Conservation (phyloP, 1,140 invertebrate species). For the Plutomurus gul region DNA sequence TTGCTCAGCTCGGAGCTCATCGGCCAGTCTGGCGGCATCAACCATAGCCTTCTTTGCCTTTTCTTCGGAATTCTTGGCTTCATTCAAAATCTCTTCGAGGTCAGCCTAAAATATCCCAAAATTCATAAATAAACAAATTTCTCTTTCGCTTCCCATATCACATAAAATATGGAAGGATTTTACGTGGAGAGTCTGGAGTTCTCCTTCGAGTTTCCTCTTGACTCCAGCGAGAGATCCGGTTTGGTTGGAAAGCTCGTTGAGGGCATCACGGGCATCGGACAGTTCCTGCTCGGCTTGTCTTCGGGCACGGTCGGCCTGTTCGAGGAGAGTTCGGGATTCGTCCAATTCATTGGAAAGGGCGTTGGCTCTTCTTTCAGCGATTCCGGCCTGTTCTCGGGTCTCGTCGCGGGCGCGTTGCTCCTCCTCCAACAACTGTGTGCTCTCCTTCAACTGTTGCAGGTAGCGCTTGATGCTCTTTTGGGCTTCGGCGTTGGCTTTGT, state of each 20-base stretch:
- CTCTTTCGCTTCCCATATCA: slow-evolving; percentile 93
- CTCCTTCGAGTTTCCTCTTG: slow-evolving; percentile 98
- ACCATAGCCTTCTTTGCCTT: slow-evolving; percentile 98
- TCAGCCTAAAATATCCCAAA: slow-evolving; percentile 69
- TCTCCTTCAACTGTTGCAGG: slow-evolving; percentile 93
- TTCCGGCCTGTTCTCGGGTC: slow-evolving; percentile 92
- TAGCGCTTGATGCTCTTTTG: slow-evolving; percentile 98
- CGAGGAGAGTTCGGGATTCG: slow-evolving; percentile 90
- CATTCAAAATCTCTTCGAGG: slow-evolving; percentile 92
- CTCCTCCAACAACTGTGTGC: slow-evolving; percentile 92
- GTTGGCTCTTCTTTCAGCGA: slow-evolving; percentile 93
- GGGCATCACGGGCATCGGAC: slow-evolving; percentile 61
- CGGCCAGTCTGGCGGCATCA: slow-evolving; percentile 93
- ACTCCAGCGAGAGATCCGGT: slow-evolving; percentile 92
- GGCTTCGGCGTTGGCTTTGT: slow-evolving; percentile 96
- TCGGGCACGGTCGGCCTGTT: slow-evolving; percentile 86
- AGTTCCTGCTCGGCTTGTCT: slow-evolving; percentile 61
- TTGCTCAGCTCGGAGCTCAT: slow-evolving; percentile 97
- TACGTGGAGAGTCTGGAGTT: slow-evolving; percentile 92
- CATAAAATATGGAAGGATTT: slow-evolving; percentile 50
- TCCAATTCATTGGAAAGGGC: slow-evolving; percentile 94
- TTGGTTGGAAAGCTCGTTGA: slow-evolving; percentile 94
- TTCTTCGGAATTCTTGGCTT: slow-evolving; percentile 94
- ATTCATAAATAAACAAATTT: slow-evolving; percentile 96
- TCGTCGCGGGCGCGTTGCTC: slow-evolving; percentile 96